Evolutionary conservation across 1,140 invertebrate genomes (phyloP).

Genomic region (Atta cephalotes): DNA sequence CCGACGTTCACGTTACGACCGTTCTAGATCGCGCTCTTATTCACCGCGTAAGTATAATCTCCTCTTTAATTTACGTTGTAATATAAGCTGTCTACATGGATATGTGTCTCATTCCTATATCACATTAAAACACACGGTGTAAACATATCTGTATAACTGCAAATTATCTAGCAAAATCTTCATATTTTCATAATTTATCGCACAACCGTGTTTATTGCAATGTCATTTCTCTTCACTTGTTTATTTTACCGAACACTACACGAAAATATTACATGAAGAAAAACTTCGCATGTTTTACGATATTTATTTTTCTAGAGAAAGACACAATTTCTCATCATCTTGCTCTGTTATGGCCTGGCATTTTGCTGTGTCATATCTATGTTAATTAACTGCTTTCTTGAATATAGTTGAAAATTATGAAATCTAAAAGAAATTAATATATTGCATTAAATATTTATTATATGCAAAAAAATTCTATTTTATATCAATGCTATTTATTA

Average conservation of each 20-base stretch:
- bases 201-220: neutral
- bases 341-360: neutral
- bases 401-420: neutral
- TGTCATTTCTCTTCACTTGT: neutral
- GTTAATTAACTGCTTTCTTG: neutral
- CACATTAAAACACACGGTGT: neutral
- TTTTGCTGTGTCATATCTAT: neutral
- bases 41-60: constrained; percentile 92
- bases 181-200: neutral
- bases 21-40: constrained; percentile 93
- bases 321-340: neutral
- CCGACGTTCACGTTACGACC: constrained; percentile 89
- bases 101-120: constrained; percentile 72
- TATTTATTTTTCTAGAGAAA: neutral
- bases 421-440: neutral
- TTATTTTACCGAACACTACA: neutral
- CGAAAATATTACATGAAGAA: neutral
- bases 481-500: neutral
- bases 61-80: constrained; percentile 62
- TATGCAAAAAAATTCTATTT: neutral
- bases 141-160: neutral
- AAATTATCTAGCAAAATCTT: neutral
- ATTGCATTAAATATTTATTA: neutral
- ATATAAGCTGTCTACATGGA: constrained; percentile 80
- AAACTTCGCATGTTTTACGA: neutral